phyloP scores from a whole-genome alignment of 2,888 invertebrate genomes.

The Sisyra nigra region DNA sequence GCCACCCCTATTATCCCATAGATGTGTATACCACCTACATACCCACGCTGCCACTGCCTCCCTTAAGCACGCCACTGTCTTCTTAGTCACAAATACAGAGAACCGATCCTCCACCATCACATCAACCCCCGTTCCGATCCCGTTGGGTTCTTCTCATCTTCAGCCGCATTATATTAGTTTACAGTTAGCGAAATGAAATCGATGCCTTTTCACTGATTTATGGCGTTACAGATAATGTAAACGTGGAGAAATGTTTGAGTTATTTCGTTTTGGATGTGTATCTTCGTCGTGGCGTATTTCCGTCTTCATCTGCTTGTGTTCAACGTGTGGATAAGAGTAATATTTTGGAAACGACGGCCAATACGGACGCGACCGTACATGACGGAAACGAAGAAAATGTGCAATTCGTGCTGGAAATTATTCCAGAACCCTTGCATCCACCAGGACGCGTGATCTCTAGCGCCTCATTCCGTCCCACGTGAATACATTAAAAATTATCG shows the following conservation, averaged over 20 bases:
- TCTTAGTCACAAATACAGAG: conserved; percentile 28
- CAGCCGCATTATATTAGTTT: conserved; percentile 13
- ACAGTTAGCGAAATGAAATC: conserved; percentile 4
- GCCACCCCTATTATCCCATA: conserved; percentile 13
- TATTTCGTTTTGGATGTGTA: too few relatives aligned
- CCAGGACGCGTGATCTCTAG: too few relatives aligned
- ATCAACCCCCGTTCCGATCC: conserved; percentile 16
- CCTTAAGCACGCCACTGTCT: conserved; percentile 25
- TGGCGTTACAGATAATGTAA: neutral
- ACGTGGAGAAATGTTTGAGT: too few relatives aligned
- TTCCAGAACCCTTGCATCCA: too few relatives aligned
- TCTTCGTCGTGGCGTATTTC: too few relatives aligned
- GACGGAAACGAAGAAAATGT: neutral
- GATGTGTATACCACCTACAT: too few relatives aligned
- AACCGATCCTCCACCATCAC: conserved; percentile 11
- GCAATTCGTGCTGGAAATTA: too few relatives aligned
- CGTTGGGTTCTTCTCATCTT: conserved; percentile 19
- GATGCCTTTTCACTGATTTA: conserved; percentile 1
- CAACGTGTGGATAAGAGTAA: too few relatives aligned
- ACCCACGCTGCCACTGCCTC: too few relatives aligned
- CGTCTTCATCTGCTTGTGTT: too few relatives aligned
- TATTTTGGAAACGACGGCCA: conserved; percentile 1
- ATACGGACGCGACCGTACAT: neutral
- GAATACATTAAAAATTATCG: too few relatives aligned
- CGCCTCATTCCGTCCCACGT: too few relatives aligned